Conservation (phyloP, 2,888 invertebrate genomes). For the Trichogramma evanescens region DNA sequence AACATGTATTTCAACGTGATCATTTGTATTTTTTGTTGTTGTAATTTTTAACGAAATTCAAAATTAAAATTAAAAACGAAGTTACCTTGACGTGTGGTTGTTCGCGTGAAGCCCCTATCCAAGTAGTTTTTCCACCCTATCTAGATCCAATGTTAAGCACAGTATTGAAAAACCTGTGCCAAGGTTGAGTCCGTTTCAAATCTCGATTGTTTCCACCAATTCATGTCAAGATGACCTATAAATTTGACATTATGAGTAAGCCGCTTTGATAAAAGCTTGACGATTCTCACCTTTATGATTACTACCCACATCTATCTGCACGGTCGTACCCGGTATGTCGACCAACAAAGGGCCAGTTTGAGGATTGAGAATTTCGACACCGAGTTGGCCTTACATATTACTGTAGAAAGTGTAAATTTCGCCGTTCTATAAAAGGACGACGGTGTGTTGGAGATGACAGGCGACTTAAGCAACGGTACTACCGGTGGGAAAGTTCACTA, state of each 20-base stretch:
- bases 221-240: constrained; percentile 48
- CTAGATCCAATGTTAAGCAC: constrained; percentile 79
- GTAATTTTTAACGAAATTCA: not conserved
- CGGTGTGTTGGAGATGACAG: constrained; percentile 85
- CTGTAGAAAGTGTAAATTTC: constrained; percentile 89
- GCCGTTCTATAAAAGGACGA: constrained; percentile 53
- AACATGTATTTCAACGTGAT: too few relatives aligned
- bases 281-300: constrained; percentile 77
- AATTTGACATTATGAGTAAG: constrained; percentile 88
- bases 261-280: constrained; percentile 83
- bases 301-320: constrained; percentile 87
- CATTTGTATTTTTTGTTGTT: too few relatives aligned
- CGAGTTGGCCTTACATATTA: constrained; percentile 91
- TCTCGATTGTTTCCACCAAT: constrained; percentile 38
- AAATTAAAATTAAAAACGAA: not conserved
- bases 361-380: constrained; percentile 76
- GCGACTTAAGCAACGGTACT: constrained; percentile 74
- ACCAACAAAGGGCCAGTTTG: constrained; percentile 74
- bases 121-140: constrained; percentile 81
- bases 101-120: constrained; percentile 94
- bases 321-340: constrained; percentile 63
- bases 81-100: constrained; percentile 76
- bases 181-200: constrained; percentile 53
- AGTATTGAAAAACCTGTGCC: constrained; percentile 67
- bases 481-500: constrained; percentile 57